Base-by-base conservation (phyloP, 64 coral and sea anemone genomes). In the Montipora foliosa region DNA sequence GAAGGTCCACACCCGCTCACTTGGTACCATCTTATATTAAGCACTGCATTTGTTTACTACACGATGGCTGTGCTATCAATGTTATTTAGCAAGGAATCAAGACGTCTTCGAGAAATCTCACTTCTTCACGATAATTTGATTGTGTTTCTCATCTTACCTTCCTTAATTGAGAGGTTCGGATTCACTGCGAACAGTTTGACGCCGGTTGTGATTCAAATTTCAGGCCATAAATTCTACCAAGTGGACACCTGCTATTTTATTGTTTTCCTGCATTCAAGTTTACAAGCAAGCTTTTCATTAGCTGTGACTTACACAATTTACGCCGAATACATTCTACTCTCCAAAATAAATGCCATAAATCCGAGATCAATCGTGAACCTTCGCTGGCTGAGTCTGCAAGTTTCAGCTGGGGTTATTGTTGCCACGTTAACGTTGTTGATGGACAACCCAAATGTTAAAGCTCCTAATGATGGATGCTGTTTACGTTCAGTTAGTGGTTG, bases 31-130 rank as follows among this genome's bases (percentile, higher is more conserved):
- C 68, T 84, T 44, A 68, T 84, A 4, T 17, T 84, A 9, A 84
- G 44, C 16, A 19, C 44, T 48, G 81, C 60, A 17, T n/a, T 84
- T 5, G 61, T 84, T 84, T 84, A 84, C 17, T 84, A 68, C 60
- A 37, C 62, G 7, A 48, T 84, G 62, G 60, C 60, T 47, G 60
- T 84, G 15, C 16, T 84, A 8, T 84, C 81, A 8, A 84, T 84
- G 81, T 46, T 84, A 67, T 84, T 84, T 45, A 48, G 25, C 14
- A 84, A 84, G 16, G 81, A 84, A 49, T 84, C 81, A n/a, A 49
- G 81, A 49, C 37, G 81, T 0, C 81, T 84, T 1, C 22, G 60
- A n/a, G 60, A 69, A 84, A 69, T 84, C 44, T 84, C 81, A 9
- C 60, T 69, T 84, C 62, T 84, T 84, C 81, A 84, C 17, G 81